Evolutionary conservation across 2,113 vertebrate species (phyloP), one percentile per base, ranked within the genome.

Genomic region (Psephotus haematonotus): DNA sequence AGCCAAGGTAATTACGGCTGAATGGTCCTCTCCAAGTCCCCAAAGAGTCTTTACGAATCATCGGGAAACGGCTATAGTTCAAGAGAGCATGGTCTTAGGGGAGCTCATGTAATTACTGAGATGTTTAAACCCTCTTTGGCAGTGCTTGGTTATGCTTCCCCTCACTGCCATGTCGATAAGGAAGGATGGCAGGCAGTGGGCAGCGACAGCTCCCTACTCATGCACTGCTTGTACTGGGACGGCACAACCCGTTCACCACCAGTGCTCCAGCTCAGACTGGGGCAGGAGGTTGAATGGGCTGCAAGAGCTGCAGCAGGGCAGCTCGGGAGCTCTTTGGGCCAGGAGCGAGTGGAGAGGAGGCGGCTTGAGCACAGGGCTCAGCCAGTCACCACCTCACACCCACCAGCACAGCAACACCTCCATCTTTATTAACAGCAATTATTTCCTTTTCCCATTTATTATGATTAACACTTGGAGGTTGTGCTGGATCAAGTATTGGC

Each of bases 1-100:
- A 89, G 97, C 94, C 96, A 59, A 88, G 76, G 83, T 39, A 90
- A 88, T 95, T 57, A 92, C 10, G 41, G 84, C 74, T 76, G 90
- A 86, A 31, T 19, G 4, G 76, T 37, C 68, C 92, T 60, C 81
- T 50, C 10, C 2, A 2, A 28, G 33, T 65, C 87, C 94, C 94
- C 22, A 4, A 37, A 65, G 90, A 92, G 81, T 29, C 92, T 96
- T 93, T 85, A 78, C n/a, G 35, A 95, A 12, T 67, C 92, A 59
- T 20, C 39, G 75, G 91, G 71, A 83, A 96, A 68, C 41, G 35
- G 94, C 93, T 88, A 22, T 15, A 70, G 97, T 84, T 96, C 82
- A 81, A 49, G 72, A 79, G 86, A 81, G 71, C 17, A 4, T 11
- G 49, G 82, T 92, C 76, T 69, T 25, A 9, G 28, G 88, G 97